A percentile compares a stretch with the other conserved stretches of the same genome.
Evolutionary conservation across 1,140 invertebrate genomes (phyloP).

Genomic region (Thalassaphorura encarpata): DNA sequence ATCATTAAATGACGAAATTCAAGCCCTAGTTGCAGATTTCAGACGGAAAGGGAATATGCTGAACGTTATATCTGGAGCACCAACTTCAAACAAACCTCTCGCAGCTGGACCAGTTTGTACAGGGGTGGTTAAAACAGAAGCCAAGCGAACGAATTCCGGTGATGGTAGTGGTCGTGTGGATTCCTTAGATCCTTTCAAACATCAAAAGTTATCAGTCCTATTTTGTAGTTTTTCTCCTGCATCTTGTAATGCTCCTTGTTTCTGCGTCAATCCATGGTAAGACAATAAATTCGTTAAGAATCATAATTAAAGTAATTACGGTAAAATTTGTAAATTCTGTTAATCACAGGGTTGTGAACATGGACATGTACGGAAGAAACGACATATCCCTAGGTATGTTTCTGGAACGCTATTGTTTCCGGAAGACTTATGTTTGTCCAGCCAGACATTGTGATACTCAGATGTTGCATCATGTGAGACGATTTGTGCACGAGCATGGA

Average conservation of each 20-base stretch:
- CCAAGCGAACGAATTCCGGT: not conserved
- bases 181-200: constrained; percentile 72
- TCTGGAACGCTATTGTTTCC: constrained; percentile 84
- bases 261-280: constrained; percentile 80
- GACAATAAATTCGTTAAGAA: constrained; percentile 25
- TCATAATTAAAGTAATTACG: not conserved
- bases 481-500: constrained; percentile 67
- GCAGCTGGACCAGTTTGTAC: not conserved
- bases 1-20: constrained; percentile 49
- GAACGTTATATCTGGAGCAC: constrained; percentile 16
- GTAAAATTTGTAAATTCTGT: constrained; percentile 8
- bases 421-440: constrained; percentile 70
- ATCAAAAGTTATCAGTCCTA: constrained; percentile 78
- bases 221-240: constrained; percentile 83
- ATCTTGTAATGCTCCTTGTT: constrained; percentile 68
- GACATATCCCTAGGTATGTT: constrained; percentile 93
- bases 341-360: constrained; percentile 63
- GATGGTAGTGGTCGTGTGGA: constrained; percentile 46
- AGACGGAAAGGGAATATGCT: constrained; percentile 71
- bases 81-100: not conserved
- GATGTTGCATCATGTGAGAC: constrained; percentile 77
- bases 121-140: not conserved
- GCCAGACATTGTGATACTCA: constrained; percentile 65
- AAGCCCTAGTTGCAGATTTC: constrained; percentile 68
- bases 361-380: constrained; percentile 89